These are phyloP conservation scores for Drosophila hawaiiensis DNA, from an alignment of 2,888 invertebrate genomes.

Conservation along the genomic window DNA sequence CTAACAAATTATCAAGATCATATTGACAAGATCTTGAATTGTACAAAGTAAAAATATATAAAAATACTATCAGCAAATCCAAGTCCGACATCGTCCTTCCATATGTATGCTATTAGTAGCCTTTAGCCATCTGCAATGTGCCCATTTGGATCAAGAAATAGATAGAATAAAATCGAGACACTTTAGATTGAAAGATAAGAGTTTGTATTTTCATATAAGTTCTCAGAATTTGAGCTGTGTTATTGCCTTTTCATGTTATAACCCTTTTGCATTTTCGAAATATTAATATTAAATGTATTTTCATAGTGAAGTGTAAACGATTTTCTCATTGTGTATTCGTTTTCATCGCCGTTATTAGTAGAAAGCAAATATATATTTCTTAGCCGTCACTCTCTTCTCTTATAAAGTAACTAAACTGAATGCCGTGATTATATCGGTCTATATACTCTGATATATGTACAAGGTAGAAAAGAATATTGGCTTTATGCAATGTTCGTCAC, in stretches of 20 bases:
- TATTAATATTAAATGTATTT: slow-evolving; percentile 56
- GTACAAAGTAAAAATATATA: neutral
- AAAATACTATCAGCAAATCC: neutral
- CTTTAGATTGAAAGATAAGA: slow-evolving; percentile 74
- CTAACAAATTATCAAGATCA: neutral
- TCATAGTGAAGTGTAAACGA: slow-evolving; percentile 56
- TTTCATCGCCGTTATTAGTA: slow-evolving; percentile 37
- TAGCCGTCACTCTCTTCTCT: slow-evolving; percentile 22
- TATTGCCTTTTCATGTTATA: slow-evolving; percentile 63
- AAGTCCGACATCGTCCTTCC: too few relatives aligned
- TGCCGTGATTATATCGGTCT: slow-evolving; percentile 21
- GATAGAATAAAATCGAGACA: slow-evolving; percentile 18
- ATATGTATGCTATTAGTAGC: too few relatives aligned
- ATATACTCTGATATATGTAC: slow-evolving; percentile 3
- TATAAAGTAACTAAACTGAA: slow-evolving; percentile 35
- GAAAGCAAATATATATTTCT: slow-evolving; percentile 46
- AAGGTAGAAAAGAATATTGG: neutral
- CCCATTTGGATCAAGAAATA: neutral
- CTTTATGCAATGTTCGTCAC: neutral
- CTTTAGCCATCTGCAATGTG: too few relatives aligned
- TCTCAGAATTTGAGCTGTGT: slow-evolving; percentile 77
- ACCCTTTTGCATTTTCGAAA: slow-evolving; percentile 49
- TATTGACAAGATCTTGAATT: neutral
- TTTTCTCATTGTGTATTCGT: slow-evolving; percentile 41
- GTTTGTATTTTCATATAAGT: slow-evolving; percentile 75